Evolutionary conservation across 2,113 vertebrate genomes (phyloP).

Genomic region (Scopus umbretta): DNA sequence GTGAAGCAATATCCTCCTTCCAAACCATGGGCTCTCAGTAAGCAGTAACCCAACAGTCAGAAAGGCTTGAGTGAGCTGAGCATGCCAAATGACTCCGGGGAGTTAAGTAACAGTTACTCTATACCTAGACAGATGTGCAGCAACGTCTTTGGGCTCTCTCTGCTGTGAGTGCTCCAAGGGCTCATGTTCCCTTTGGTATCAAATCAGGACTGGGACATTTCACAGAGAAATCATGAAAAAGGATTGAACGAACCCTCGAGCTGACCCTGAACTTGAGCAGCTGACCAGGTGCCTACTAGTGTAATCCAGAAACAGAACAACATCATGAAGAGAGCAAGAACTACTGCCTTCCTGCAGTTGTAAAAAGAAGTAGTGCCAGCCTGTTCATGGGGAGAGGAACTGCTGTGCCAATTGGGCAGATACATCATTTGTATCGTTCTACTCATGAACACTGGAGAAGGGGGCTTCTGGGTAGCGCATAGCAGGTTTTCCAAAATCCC

Average conservation of each 20-base stretch:
- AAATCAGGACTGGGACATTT: neutral
- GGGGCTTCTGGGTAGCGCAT: neutral
- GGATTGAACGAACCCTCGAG: neutral
- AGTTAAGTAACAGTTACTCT: neutral
- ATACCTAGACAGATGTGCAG: neutral
- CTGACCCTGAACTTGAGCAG: neutral
- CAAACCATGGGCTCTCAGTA: neutral
- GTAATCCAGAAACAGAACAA: neutral
- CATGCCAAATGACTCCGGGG: neutral
- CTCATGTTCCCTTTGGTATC: neutral
- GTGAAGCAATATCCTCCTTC: neutral
- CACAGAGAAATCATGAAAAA: neutral
- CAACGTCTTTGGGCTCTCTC: accelerated
- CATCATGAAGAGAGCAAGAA: neutral
- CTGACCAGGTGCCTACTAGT: neutral
- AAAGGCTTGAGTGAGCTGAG: neutral
- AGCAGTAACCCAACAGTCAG: neutral
- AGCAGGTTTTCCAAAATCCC: neutral
- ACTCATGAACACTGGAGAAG: neutral
- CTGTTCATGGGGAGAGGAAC: neutral
- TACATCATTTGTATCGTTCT: neutral
- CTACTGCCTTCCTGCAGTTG: neutral
- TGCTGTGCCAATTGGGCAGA: neutral
- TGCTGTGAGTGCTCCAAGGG: neutral
- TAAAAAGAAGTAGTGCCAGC: neutral